These are phyloP conservation scores for Mirza zaza DNA, from an alignment of 2,113 vertebrate species.

Conservation along the genomic window DNA sequence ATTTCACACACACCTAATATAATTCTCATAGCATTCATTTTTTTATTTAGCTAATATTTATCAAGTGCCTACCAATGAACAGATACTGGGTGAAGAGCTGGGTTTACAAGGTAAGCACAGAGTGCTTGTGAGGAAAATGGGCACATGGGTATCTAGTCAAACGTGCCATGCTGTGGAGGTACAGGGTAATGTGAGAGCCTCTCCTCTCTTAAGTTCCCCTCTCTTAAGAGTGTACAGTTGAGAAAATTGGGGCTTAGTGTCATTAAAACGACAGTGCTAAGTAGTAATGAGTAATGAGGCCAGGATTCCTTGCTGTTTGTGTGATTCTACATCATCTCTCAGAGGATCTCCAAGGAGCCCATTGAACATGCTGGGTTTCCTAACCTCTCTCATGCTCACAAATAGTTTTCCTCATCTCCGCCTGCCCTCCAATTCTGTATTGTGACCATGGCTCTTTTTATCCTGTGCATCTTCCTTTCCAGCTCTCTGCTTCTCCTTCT, in stretches of 20 bases:
- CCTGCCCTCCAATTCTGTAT: neutral
- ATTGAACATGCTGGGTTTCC: neutral
- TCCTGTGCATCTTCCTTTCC: neutral
- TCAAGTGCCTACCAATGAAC: fast-evolving
- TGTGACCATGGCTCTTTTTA: neutral
- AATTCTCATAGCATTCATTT: neutral
- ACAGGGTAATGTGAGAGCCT: neutral
- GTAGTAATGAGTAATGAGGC: neutral
- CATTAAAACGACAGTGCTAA: neutral
- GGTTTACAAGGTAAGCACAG: neutral
- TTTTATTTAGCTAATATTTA: neutral
- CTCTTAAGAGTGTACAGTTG: neutral
- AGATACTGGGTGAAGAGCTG: neutral
- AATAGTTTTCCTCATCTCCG: neutral
- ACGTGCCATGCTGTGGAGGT: neutral
- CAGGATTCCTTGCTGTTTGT: neutral
- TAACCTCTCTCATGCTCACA: neutral
- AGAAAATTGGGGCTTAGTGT: neutral
- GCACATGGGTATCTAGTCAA: neutral
- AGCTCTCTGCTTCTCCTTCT: neutral
- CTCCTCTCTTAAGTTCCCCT: neutral
- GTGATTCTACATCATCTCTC: neutral
- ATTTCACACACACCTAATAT: neutral
- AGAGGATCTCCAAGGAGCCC: neutral
- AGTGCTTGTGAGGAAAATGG: no score